These are phyloP conservation scores for Hetaerina titia DNA, from an alignment of 2,888 invertebrate genomes.

Conservation along the genomic window DNA sequence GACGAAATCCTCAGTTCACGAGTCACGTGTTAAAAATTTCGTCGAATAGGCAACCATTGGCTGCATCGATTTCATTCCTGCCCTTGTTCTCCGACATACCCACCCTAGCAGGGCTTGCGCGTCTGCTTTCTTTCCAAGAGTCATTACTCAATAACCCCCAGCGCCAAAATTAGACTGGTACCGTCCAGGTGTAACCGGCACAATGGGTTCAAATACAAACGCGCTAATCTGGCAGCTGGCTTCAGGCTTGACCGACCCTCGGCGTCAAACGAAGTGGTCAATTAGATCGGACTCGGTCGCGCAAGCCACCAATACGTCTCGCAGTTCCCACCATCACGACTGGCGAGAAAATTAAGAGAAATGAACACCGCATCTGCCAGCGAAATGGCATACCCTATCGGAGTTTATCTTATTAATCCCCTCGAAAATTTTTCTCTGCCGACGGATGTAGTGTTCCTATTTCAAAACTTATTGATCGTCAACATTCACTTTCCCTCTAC, in stretches of 20 bases:
- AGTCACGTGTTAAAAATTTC: no score
- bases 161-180: not conserved
- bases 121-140: not conserved
- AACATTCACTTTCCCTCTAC: no score
- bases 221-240: slow-evolving; percentile 39
- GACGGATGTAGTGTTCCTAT: no score
- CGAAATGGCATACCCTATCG: not conserved
- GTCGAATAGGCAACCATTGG: no score
- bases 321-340: not conserved
- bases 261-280: slow-evolving; percentile 35
- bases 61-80: not conserved
- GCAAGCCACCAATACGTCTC: not conserved
- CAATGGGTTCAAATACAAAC: slow-evolving; percentile 28
- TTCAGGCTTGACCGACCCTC: slow-evolving; percentile 20
- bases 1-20: no score
- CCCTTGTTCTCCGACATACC: not conserved
- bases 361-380: not conserved
- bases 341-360: not conserved
- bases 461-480: no score
- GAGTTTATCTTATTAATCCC: not conserved
- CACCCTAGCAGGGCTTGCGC: not conserved
- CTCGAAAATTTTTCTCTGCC: no score
- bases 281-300: slow-evolving; percentile 4
- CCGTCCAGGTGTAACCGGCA: slow-evolving; percentile 20
- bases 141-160: not conserved